A percentile compares a stretch with the other conserved stretches of the same genome.
phyloP scores from a whole-genome alignment of 2,888 invertebrate species.

The Oligia fasciuncula region DNA sequence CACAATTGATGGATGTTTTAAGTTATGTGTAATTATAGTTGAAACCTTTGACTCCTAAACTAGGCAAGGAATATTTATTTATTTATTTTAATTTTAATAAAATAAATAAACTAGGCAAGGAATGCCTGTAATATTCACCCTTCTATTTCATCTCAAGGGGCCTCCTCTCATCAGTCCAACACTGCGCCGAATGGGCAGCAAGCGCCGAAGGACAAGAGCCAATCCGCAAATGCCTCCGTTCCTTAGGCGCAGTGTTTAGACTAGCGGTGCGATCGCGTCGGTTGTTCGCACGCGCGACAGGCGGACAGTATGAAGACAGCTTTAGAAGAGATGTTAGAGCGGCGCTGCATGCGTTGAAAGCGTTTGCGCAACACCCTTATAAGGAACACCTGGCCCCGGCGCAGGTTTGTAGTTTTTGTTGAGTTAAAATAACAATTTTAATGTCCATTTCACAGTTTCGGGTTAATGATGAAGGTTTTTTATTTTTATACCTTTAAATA shows the following conservation, averaged over 20 bases:
- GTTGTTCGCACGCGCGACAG: slow-evolving; percentile 95
- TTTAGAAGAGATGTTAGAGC: slow-evolving; percentile 95
- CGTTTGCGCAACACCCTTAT: slow-evolving; percentile 92
- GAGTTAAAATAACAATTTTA: background rate
- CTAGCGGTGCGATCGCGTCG: slow-evolving; percentile 97
- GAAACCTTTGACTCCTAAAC: background rate
- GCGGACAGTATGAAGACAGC: slow-evolving; percentile 96
- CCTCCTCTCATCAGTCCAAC: slow-evolving; percentile 96
- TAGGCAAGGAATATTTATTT: too few species aligned
- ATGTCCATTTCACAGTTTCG: background rate
- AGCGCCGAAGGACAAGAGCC: slow-evolving; percentile 97
- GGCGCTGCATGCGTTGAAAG: slow-evolving; percentile 94
- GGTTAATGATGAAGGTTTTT: too few species aligned
- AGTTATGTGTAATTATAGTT: background rate
- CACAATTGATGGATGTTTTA: background rate
- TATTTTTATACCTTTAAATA: too few species aligned
- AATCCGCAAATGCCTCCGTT: slow-evolving; percentile 96
- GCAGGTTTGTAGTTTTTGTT: slow-evolving; percentile 85
- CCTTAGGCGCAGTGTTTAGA: slow-evolving; percentile 97
- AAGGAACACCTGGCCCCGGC: slow-evolving; percentile 94
- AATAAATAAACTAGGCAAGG: background rate
- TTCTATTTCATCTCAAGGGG: slow-evolving; percentile 89
- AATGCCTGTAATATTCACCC: background rate
- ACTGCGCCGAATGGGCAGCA: slow-evolving; percentile 96
- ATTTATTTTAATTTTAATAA: too few species aligned